Base-by-base conservation (phyloP, 2,888 invertebrate genomes). In the Agrilus mali region DNA sequence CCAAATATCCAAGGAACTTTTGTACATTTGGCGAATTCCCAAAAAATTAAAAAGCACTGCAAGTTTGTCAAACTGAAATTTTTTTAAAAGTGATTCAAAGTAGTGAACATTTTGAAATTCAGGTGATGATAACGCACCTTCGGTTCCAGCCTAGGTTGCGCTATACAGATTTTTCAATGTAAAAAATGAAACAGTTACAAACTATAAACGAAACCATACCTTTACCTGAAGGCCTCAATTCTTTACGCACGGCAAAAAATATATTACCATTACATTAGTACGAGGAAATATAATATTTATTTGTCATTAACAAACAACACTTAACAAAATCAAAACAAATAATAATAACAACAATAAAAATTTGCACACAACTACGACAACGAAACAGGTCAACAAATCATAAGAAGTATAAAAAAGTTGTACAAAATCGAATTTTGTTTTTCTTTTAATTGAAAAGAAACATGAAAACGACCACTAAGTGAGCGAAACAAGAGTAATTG, bases 221-320 rank as follows among this genome's bases (percentile, higher is more conserved):
- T 62, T 65, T 66, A 65, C 65, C 64, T 65, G 62, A 52, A 50
- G 55, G 62, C 63, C 64, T 60, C 63, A 63, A 57, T 10, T 27
- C 27, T 27, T 27, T 49, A 51, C 55, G 62, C 59, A 63, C 61
- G 63, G 64, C 64, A 66, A 63, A 63, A 66, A 65, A 66, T 64
- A 66, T 59, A 64, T 56, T 59, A 64, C 63, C 60, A 62, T 56
- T 59, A 53, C 56, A 64, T 64, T 64, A 64, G 63, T 64, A 60
- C 39, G 43, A 41, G 48, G 50, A 44, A 50, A 50, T 46, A 45
- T 40, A 44, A 47, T 39, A 47, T 38, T 44, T 48, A 33, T 31
- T 41, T 44, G 37, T 36, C 38, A 44, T 40, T 44, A 37, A 31
- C 33, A 40, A 36, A 44, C 38, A 37, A 44, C 17, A 44, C 33